Percentiles rank a stretch among this genome's conserved stretches.
Evolutionary conservation across 2,888 invertebrate genomes (phyloP).

Genomic region (Boloria selene): DNA sequence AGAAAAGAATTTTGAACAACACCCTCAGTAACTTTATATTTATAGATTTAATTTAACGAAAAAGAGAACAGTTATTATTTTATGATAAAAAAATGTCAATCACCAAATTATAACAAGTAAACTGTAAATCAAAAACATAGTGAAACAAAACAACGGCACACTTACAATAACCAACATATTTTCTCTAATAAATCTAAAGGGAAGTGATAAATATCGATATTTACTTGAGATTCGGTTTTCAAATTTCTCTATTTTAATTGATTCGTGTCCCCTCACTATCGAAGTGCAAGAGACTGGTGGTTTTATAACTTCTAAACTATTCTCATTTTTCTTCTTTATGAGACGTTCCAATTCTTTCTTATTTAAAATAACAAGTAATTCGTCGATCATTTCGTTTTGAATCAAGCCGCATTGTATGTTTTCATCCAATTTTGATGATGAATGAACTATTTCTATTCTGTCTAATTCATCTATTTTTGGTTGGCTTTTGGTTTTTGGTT

Average conservation of each 20-base stretch:
- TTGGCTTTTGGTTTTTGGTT: constrained; percentile 20
- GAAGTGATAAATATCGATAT: constrained; percentile 39
- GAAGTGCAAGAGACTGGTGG: constrained; percentile 30
- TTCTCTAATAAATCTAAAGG: constrained; percentile 54
- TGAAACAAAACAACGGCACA: constrained; percentile 62
- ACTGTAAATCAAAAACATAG: constrained; percentile 57
- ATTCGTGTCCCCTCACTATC: constrained; percentile 41
- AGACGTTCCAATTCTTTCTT: constrained; percentile 41
- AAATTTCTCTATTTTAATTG: neutral
- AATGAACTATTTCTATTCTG: constrained; percentile 21
- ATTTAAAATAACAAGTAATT: constrained; percentile 53
- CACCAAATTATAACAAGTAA: constrained; percentile 53
- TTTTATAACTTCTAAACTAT: constrained; percentile 43
- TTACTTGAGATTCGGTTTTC: constrained; percentile 26
- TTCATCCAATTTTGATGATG: constrained; percentile 42
- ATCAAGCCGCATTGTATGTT: constrained; percentile 61
- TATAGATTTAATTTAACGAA: no score
- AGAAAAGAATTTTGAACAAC: no score
- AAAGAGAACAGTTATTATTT: neutral
- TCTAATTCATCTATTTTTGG: constrained; percentile 17
- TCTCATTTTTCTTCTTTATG: neutral
- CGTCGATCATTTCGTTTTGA: constrained; percentile 58
- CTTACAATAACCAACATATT: constrained; percentile 60
- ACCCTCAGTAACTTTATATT: no score
- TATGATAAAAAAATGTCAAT: constrained; percentile 15